Evolutionary conservation across 2,797 vertebrate genomes (phyloP), one percentile per base, ranked within the genome.

Genomic region (Pogonophryne albipinna): DNA sequence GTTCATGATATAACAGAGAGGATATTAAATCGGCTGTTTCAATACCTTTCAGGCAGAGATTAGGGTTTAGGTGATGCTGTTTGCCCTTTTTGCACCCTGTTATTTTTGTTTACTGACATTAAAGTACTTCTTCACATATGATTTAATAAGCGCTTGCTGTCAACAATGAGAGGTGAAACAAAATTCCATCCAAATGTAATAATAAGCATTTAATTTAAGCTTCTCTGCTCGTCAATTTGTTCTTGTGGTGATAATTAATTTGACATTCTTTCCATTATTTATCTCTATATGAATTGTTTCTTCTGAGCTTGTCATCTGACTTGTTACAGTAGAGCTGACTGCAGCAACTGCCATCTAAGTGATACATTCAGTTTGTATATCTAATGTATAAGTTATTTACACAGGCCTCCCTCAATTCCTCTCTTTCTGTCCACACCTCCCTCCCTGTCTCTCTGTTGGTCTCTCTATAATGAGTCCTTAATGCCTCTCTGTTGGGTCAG

Each of bases 351-450:
- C 34, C 72, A 23, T 38, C 41, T 73, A 15, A 17, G 42, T 79
- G 82, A 78, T 69, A 91, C 82, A 87, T 91, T 85, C 56, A 82
- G 79, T 66, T 58, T 74, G 34, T 19, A 17, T 3, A 76, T 46
- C 73, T 89, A 47, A 85, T 41, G n/a, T 76, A 49, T 52, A 38
- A 62, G 61, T 69, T 66, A 77, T 84, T 85, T 81, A 57, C 17
- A 14, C 45, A 34, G 10, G 45, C 15, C 13, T 7, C 34, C 0
- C 57, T 38, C 34, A 38, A 38, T 38, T 9, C 34, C 34, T 38
- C 34, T 38, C 7, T 9, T 9, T 38, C 34, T 38, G 34, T 38
- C 34, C 34, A 38, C 34, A 16, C 46, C 41, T 38, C 47, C 19
- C 53, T 16, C 10, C 7, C 7, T 12, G 2, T 61, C 45, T 16